Evolutionary conservation across 2,113 vertebrate species (phyloP).

Genomic region (Cacatua alba): DNA sequence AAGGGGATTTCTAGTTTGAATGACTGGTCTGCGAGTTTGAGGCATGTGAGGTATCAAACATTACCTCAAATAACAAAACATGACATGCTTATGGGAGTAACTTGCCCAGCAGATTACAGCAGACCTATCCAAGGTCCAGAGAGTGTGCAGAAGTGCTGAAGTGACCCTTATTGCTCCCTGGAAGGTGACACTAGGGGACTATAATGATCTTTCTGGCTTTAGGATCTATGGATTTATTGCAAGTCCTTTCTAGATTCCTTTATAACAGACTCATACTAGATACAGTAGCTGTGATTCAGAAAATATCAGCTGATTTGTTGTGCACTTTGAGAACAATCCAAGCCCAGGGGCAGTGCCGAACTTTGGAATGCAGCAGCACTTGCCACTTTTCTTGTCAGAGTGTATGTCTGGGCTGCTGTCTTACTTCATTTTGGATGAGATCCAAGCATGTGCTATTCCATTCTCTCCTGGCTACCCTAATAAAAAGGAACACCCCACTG

Average conservation of each 20-base stretch:
- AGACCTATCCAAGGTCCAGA: neutral
- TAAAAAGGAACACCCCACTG: neutral
- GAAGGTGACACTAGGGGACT: neutral
- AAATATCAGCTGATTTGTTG: neutral
- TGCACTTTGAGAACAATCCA: neutral
- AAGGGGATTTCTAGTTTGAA: neutral
- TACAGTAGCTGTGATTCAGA: neutral
- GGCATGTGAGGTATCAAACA: neutral
- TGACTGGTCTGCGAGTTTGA: neutral
- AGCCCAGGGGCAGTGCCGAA: neutral
- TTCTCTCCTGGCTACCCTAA: neutral
- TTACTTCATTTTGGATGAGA: neutral
- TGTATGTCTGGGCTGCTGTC: neutral
- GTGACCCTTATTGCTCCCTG: neutral
- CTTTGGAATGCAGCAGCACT: neutral
- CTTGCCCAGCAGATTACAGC: neutral
- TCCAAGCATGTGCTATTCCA: neutral
- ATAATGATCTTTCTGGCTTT: neutral
- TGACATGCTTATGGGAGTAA: neutral
- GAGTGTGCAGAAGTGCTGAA: neutral
- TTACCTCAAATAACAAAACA: neutral
- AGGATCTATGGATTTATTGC: neutral
- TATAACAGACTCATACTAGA: neutral
- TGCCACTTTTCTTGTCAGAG: neutral
- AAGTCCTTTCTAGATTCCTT: neutral